Conservation (phyloP, 2,113 vertebrate genomes). For the Phyllostomus discolor region DNA sequence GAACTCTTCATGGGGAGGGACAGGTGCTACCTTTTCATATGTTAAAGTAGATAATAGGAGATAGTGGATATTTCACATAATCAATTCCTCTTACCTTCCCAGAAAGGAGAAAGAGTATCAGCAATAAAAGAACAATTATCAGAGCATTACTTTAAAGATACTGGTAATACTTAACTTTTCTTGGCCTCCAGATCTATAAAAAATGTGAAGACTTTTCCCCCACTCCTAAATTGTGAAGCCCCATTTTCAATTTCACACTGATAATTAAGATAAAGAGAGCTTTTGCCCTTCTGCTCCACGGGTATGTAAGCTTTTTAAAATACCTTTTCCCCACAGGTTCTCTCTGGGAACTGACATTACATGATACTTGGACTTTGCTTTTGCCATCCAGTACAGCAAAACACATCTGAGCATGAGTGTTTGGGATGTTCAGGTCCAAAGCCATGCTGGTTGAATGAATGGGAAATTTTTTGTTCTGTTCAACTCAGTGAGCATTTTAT, state of each 20-base stretch:
- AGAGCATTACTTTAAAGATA: neutral
- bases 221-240: neutral
- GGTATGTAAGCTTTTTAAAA: neutral
- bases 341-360: neutral
- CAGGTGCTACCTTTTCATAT: neutral
- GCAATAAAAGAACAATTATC: neutral
- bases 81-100: neutral
- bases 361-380: neutral
- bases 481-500: conserved; percentile 36
- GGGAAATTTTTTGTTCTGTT: conserved; percentile 43
- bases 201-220: neutral
- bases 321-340: neutral
- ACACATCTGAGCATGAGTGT: neutral
- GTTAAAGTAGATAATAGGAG: neutral
- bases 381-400: neutral
- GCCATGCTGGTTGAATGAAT: neutral
- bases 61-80: neutral
- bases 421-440: neutral
- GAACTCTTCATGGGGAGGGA: neutral
- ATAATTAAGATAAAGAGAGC: neutral
- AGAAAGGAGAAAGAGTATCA: neutral
- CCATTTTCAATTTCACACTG: neutral
- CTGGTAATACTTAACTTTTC: neutral
- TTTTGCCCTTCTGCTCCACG: neutral
- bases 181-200: neutral